Percentiles rank a stretch among this genome's conserved stretches.
These are phyloP conservation scores for Drepana falcataria DNA, from an alignment of 2,888 invertebrate species.

Conservation along the genomic window DNA sequence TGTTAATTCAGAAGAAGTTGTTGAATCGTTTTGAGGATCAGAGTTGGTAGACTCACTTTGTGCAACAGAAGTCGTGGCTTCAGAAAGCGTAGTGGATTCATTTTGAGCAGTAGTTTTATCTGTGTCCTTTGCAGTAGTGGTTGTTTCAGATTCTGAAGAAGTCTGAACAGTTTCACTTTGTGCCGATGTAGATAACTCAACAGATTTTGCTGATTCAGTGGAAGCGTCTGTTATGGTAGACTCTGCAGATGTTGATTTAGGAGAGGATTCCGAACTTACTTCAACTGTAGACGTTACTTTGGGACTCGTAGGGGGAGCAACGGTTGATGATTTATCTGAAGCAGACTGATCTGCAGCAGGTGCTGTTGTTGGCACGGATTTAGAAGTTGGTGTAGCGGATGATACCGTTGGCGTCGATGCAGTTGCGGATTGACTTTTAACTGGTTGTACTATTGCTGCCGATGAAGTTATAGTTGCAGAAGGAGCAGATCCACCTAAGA, in stretches of 20 bases:
- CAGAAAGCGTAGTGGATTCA: neutral
- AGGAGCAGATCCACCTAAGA: constrained; percentile 28
- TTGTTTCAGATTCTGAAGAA: neutral
- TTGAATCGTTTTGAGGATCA: no score
- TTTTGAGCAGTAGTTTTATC: neutral
- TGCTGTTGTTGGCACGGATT: no score
- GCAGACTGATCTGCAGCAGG: no score
- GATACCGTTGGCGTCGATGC: no score
- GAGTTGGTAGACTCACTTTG: neutral
- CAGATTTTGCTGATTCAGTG: neutral
- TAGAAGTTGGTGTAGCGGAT: no score
- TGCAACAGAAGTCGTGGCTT: neutral
- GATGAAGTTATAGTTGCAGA: constrained; percentile 9
- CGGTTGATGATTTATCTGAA: neutral
- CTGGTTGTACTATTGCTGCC: neutral
- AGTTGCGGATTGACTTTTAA: neutral
- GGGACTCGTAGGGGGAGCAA: neutral
- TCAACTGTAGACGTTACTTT: neutral
- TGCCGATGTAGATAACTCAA: neutral
- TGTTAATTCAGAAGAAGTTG: constrained; percentile 7
- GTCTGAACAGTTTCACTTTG: neutral
- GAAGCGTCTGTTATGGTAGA: neutral
- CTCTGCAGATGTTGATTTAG: neutral
- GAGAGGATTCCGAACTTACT: neutral
- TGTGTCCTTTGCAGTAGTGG: no score